phyloP scores from a whole-genome alignment of 2,797 vertebrate species.

The Labeo calbasu region DNA sequence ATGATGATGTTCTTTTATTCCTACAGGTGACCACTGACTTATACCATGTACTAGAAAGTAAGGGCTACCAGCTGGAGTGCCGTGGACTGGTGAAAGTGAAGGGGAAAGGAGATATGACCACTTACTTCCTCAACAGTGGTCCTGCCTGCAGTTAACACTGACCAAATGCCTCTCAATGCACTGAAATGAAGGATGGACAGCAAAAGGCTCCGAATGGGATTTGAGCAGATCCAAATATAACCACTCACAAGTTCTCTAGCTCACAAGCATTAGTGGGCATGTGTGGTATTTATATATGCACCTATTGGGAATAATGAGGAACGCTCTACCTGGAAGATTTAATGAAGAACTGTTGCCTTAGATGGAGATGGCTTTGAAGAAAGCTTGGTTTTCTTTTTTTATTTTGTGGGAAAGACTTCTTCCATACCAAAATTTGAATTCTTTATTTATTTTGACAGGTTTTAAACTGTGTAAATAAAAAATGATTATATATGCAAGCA shows the following conservation, averaged over 20 bases:
- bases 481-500: constrained; percentile 78
- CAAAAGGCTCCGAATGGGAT: constrained; percentile 60
- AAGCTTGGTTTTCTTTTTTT: constrained; percentile 65
- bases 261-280: constrained; percentile 44
- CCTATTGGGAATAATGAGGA: constrained; percentile 54
- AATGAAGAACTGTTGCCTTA: constrained; percentile 78
- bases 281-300: constrained; percentile 51
- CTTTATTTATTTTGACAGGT: constrained; percentile 74
- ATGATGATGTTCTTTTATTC: constrained; percentile 10
- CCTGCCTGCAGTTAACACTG: constrained; percentile 83
- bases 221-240: constrained; percentile 44
- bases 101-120: constrained; percentile 97
- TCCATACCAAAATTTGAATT: constrained; percentile 63
- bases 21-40: constrained; percentile 92
- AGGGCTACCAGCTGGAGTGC: constrained; percentile 91
- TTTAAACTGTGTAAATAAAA: constrained; percentile 66
- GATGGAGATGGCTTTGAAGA: constrained; percentile 65
- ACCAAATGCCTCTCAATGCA: constrained; percentile 64
- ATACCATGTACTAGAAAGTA: constrained; percentile 88
- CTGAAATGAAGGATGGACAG: constrained; percentile 62
- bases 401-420: constrained; percentile 47
- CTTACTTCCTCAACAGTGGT: constrained; percentile 94
- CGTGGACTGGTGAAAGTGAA: constrained; percentile 95
- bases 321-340: constrained; percentile 64
- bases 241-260: constrained; percentile 60